Evolutionary conservation across 2,888 invertebrate species (phyloP).

Genomic region (Cryptus armator): DNA sequence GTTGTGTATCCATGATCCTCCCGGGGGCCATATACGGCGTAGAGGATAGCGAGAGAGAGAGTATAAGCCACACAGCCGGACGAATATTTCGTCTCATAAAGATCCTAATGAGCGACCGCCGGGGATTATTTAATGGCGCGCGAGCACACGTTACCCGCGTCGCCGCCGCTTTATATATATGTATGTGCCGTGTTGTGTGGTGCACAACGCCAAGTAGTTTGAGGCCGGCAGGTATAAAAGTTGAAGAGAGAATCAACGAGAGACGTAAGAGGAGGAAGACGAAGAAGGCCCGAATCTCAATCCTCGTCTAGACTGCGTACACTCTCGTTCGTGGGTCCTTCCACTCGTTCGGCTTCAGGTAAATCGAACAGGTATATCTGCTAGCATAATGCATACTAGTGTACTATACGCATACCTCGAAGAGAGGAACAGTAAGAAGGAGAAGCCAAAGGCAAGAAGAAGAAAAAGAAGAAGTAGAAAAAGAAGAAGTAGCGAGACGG

Average conservation of each 20-base stretch:
- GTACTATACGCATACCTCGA: constrained; percentile 29
- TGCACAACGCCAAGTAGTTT: constrained; percentile 57
- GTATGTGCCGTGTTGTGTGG: constrained; percentile 32
- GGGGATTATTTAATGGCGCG: constrained; percentile 83
- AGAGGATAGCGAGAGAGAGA: background rate
- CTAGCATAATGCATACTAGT: constrained; percentile 47
- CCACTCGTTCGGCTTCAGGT: constrained; percentile 51
- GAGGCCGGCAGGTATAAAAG: constrained; percentile 78
- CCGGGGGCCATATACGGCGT: constrained; percentile 36
- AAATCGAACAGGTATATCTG: constrained; percentile 63
- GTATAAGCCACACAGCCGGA: constrained; percentile 68
- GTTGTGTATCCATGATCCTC: constrained; percentile 53
- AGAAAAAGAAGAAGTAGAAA: constrained; percentile 53
- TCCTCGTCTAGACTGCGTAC: constrained; percentile 58
- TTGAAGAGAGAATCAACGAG: constrained; percentile 56
- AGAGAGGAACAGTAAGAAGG: constrained; percentile 35
- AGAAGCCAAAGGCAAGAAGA: constrained; percentile 31
- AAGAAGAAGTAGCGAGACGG: constrained; percentile 55
- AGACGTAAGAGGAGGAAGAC: constrained; percentile 5
- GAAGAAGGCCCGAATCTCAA: constrained; percentile 51
- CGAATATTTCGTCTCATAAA: constrained; percentile 82
- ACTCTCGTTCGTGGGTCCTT: constrained; percentile 11
- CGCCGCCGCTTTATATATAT: constrained; percentile 17
- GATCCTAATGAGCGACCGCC: constrained; percentile 82
- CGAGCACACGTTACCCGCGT: constrained; percentile 50